phyloP scores from a whole-genome alignment of 2,113 vertebrate genomes.

The Hoplias malabaricus region DNA sequence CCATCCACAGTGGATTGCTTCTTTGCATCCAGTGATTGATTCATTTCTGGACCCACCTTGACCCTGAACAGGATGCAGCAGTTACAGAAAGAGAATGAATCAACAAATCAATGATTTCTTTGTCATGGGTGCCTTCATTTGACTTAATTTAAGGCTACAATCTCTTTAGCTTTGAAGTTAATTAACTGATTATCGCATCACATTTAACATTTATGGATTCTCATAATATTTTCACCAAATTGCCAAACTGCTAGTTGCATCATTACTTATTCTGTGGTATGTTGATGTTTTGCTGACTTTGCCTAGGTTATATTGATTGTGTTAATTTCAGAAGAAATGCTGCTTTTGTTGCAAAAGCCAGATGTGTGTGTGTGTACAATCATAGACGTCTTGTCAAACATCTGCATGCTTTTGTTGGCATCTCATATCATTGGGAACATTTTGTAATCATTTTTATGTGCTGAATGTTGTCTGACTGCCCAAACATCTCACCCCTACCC shows the following conservation, averaged over 20 bases:
- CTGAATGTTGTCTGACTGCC: constrained; percentile 28
- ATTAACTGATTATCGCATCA: neutral
- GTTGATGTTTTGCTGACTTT: neutral
- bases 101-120: too few relatives aligned
- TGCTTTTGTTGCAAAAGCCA: neutral
- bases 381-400: neutral
- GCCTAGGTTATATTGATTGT: too few relatives aligned
- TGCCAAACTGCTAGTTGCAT: neutral
- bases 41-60: too few relatives aligned
- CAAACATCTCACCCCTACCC: constrained; percentile 12
- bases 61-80: too few relatives aligned
- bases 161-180: neutral
- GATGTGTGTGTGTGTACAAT: neutral
- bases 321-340: neutral
- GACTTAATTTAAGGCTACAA: too few relatives aligned
- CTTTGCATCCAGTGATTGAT: too few relatives aligned
- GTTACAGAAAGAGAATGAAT: too few relatives aligned
- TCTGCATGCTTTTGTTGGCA: constrained; percentile 4
- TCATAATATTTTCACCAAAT: neutral
- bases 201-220: neutral
- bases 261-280: neutral
- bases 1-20: too few relatives aligned
- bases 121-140: neutral
- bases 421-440: neutral
- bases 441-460: constrained; percentile 17